A percentile compares a stretch with the other conserved stretches of the same genome.
These are phyloP conservation scores for Gadopsis bispinosus DNA, from an alignment of 2,797 vertebrate species.

Conservation along the genomic window DNA sequence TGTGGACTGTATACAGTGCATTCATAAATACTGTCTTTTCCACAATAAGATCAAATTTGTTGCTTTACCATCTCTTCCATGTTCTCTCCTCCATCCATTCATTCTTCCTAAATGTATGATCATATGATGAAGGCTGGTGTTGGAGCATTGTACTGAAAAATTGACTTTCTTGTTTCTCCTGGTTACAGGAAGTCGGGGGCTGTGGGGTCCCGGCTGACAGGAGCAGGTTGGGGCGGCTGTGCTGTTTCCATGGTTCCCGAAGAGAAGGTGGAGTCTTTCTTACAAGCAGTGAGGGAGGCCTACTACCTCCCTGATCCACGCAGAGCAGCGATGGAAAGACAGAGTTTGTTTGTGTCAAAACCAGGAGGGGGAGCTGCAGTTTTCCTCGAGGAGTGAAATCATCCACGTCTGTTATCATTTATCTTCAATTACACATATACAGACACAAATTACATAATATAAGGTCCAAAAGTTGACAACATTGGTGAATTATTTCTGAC, in stretches of 20 bases:
- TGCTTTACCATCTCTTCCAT: background rate
- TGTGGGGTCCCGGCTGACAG: slow-evolving; percentile 93
- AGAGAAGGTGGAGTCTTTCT: slow-evolving; percentile 87
- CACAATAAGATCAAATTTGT: too few relatives aligned
- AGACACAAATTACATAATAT: background rate
- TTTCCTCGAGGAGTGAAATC: slow-evolving; percentile 84
- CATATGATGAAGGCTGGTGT: background rate
- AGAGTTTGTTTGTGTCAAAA: slow-evolving; percentile 92
- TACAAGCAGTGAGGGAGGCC: slow-evolving; percentile 86
- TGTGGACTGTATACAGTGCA: background rate
- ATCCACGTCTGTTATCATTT: background rate
- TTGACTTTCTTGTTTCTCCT: slow-evolving; percentile 11
- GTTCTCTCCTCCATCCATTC: background rate
- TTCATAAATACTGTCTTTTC: background rate
- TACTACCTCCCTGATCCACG: slow-evolving; percentile 87
- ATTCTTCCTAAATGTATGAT: background rate
- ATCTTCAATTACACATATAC: background rate
- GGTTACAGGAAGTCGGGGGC: slow-evolving; percentile 90
- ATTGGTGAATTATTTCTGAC: background rate
- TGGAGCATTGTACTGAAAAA: background rate
- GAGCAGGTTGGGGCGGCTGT: slow-evolving; percentile 98
- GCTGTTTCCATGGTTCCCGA: slow-evolving; percentile 94
- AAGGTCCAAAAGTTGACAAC: slow-evolving; percentile 12
- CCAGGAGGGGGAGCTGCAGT: slow-evolving; percentile 92
- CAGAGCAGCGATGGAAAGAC: slow-evolving; percentile 81